Evolutionary conservation across 2,113 vertebrate species (phyloP).

Genomic region (Pelusios castaneus): DNA sequence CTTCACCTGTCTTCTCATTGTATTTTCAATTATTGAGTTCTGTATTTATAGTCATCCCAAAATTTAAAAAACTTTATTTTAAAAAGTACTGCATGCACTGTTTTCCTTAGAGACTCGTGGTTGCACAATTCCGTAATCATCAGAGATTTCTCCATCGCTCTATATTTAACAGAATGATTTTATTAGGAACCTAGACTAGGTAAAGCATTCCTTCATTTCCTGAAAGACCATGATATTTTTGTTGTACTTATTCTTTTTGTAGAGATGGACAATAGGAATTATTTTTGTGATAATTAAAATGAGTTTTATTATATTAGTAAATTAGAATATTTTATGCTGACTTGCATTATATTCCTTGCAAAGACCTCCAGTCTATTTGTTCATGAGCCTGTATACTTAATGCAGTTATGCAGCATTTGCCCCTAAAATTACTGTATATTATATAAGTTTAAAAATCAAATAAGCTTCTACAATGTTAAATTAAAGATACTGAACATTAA

Average conservation of each 20-base stretch:
- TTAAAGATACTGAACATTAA: not conserved
- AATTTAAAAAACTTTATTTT: not conserved
- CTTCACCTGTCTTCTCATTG: not conserved
- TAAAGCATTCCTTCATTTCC: not conserved
- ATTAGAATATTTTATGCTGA: not conserved
- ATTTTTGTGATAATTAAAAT: not conserved
- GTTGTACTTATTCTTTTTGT: not conserved
- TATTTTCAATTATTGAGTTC: not conserved
- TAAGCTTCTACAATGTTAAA: not conserved
- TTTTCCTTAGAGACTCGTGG: not conserved
- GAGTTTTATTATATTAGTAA: not conserved
- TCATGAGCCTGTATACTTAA: slow-evolving; percentile 3
- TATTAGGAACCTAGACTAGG: not conserved
- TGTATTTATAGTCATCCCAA: not conserved
- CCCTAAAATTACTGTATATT: not conserved
- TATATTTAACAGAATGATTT: not conserved
- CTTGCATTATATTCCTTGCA: slow-evolving; percentile 19
- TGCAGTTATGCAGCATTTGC: not conserved
- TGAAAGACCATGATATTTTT: not conserved
- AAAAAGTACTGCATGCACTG: not conserved
- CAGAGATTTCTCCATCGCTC: not conserved
- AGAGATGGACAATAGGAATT: not conserved
- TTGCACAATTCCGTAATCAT: not conserved
- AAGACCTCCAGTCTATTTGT: slow-evolving; percentile 19
- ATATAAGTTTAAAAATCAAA: not conserved